These are phyloP conservation scores for Argyra leucocephala DNA, from an alignment of 2,888 invertebrate genomes.

Conservation along the genomic window DNA sequence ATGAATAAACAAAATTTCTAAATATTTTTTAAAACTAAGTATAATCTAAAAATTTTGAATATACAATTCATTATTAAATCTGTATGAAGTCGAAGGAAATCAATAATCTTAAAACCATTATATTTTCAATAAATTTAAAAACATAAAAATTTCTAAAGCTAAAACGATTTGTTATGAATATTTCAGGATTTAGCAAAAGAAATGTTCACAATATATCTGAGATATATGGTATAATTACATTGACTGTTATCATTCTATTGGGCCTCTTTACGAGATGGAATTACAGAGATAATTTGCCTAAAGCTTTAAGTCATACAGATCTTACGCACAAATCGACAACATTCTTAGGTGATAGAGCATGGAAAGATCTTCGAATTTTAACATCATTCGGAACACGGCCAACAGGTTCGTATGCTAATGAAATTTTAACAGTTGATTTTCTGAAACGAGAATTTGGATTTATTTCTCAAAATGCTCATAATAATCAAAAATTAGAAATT, in stretches of 20 bases:
- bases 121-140: too few species aligned
- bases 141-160: too few species aligned
- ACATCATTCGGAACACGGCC: slow-evolving; percentile 54
- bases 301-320: slow-evolving; percentile 28
- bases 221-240: slow-evolving; percentile 27
- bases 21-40: too few species aligned
- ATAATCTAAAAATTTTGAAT: too few species aligned
- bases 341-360: slow-evolving; percentile 57
- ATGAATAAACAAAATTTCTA: too few species aligned
- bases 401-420: slow-evolving; percentile 72
- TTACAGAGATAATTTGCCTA: slow-evolving; percentile 29
- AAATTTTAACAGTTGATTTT: slow-evolving; percentile 57
- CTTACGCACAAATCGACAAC: slow-evolving; percentile 30
- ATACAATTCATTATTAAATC: too few species aligned
- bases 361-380: slow-evolving; percentile 54
- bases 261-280: slow-evolving; percentile 29
- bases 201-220: slow-evolving; percentile 33
- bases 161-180: too few species aligned
- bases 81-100: too few species aligned
- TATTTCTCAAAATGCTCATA: slow-evolving; percentile 47
- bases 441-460: slow-evolving; percentile 48
- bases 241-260: slow-evolving; percentile 26
- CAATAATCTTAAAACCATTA: too few species aligned
- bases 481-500: slow-evolving; percentile 51
- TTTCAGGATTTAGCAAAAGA: slow-evolving; percentile 30